These are phyloP conservation scores for Aplysia californica DNA, from an alignment of 1,140 invertebrate species.

Conservation along the genomic window DNA sequence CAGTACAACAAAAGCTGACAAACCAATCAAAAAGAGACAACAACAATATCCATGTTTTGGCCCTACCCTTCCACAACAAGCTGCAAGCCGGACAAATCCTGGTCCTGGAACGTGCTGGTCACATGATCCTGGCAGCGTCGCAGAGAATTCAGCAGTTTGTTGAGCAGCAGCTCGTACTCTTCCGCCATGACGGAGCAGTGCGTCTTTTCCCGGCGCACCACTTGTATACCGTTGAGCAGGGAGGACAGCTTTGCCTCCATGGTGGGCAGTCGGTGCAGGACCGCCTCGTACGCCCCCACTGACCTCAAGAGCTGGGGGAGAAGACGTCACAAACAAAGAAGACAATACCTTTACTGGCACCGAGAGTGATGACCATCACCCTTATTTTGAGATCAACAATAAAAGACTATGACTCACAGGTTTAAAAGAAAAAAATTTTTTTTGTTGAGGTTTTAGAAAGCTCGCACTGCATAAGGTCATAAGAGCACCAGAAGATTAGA, in stretches of 20 bases:
- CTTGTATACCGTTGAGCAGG: slow-evolving; percentile 45
- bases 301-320: slow-evolving; percentile 38
- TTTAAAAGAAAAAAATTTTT: too few relatives aligned
- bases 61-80: slow-evolving; percentile 58
- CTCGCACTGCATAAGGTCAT: too few relatives aligned
- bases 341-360: too few relatives aligned
- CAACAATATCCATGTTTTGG: too few relatives aligned
- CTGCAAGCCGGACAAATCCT: slow-evolving; percentile 52
- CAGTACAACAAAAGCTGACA: neutral
- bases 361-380: too few relatives aligned
- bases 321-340: too few relatives aligned
- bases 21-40: neutral
- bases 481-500: too few relatives aligned
- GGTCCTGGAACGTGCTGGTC: slow-evolving; percentile 21
- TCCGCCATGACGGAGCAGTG: slow-evolving; percentile 52
- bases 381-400: too few relatives aligned
- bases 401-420: too few relatives aligned
- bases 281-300: slow-evolving; percentile 44
- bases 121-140: slow-evolving; percentile 49
- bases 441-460: too few relatives aligned
- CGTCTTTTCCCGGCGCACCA: slow-evolving; percentile 42
- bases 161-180: slow-evolving; percentile 58
- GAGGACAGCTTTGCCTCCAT: slow-evolving; percentile 53
- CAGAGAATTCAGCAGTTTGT: slow-evolving; percentile 56
- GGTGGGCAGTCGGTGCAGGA: slow-evolving; percentile 45